A percentile compares a stretch with the other conserved stretches of the same genome.
These are phyloP conservation scores for Ceyx margarethae DNA, from an alignment of 2,113 vertebrate species.

Conservation along the genomic window DNA sequence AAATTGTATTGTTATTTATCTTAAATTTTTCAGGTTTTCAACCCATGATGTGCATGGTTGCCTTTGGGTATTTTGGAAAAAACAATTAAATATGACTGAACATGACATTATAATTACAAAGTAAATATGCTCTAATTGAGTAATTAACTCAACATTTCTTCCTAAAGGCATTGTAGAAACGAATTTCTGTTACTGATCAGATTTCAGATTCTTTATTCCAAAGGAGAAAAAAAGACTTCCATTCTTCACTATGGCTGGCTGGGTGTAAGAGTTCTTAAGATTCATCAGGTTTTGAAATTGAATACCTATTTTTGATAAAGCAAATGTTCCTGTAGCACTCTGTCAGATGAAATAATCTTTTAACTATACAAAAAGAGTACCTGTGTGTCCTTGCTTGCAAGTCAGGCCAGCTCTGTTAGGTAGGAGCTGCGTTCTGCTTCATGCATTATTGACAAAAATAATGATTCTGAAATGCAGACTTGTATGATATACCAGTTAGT, in stretches of 20 bases:
- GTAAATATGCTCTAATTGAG: constrained; percentile 63
- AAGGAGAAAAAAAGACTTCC: neutral
- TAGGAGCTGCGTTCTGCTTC: neutral
- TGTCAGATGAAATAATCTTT: neutral
- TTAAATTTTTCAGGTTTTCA: constrained; percentile 10
- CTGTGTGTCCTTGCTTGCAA: neutral
- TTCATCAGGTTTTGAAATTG: neutral
- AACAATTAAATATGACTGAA: constrained; percentile 61
- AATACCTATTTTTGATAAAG: neutral
- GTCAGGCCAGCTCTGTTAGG: neutral
- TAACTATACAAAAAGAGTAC: neutral
- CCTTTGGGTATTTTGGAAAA: constrained; percentile 64
- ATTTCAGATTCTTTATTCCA: constrained; percentile 41
- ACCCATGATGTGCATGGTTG: neutral
- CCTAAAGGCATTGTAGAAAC: constrained; percentile 50
- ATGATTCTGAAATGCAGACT: neutral
- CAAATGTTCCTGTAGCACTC: neutral
- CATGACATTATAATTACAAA: constrained; percentile 64
- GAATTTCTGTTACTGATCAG: constrained; percentile 38
- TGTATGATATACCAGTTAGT: neutral
- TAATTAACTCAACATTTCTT: constrained; percentile 69
- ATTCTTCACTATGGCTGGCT: neutral
- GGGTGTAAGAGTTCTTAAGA: neutral
- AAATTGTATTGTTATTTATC: neutral
- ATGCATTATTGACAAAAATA: neutral